phyloP scores from a whole-genome alignment of 1,140 invertebrate genomes.

The Drosophila bocki region DNA sequence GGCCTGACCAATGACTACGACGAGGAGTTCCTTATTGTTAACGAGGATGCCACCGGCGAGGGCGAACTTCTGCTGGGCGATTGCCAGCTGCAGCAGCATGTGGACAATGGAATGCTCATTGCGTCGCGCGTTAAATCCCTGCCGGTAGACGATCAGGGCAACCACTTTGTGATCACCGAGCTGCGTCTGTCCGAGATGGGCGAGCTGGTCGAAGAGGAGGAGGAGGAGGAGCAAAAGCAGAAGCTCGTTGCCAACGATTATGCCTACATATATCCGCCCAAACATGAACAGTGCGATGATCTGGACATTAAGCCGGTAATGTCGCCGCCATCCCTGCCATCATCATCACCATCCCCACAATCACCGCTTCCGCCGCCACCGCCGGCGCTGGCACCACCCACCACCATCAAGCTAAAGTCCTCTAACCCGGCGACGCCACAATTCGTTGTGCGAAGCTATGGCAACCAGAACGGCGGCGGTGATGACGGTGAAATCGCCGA shows the following conservation, averaged over 20 bases:
- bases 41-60: constrained; percentile 50
- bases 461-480: constrained; percentile 23
- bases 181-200: constrained; percentile 40
- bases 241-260: constrained; percentile 12
- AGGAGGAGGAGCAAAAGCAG: constrained; percentile 31
- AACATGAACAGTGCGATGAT: constrained; percentile 14
- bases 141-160: constrained; percentile 4
- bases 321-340: constrained; percentile 1
- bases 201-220: constrained; percentile 64
- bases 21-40: constrained; percentile 64
- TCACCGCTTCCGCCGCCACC: not conserved
- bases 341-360: constrained; percentile 5
- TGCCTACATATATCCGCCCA: constrained; percentile 7
- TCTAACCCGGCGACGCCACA: constrained; percentile 1
- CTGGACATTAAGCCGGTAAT: constrained; percentile 5
- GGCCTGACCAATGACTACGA: constrained; percentile 47
- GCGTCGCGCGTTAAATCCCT: constrained; percentile 18
- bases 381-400: not conserved
- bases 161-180: constrained; percentile 38
- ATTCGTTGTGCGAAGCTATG: constrained; percentile 12
- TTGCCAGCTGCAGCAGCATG: constrained; percentile 40
- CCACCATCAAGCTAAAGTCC: not conserved
- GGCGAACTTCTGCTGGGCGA: constrained; percentile 51
- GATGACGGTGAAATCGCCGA: constrained; percentile 35
- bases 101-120: constrained; percentile 37